A percentile compares a stretch with the other conserved stretches of the same genome.
These are phyloP conservation scores for Typhlichthys subterraneus DNA, from an alignment of 2,797 vertebrate species.

Conservation along the genomic window DNA sequence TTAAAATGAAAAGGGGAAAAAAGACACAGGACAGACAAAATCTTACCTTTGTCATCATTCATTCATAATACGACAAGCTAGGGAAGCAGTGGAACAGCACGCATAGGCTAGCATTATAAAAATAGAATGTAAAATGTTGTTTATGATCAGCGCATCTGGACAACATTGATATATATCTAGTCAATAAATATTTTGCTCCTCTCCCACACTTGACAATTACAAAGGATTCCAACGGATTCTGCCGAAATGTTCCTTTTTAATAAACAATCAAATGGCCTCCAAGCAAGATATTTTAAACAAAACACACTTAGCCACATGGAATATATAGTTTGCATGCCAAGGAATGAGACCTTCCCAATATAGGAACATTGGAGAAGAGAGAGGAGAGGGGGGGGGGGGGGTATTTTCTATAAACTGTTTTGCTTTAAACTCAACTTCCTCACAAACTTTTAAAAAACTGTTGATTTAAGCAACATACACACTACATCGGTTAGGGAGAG, in stretches of 20 bases:
- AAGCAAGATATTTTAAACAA: conserved; percentile 61
- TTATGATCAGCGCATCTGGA: conserved; percentile 59
- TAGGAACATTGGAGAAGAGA: conserved; percentile 42
- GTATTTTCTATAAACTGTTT: conserved; percentile 46
- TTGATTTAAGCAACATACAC: conserved; percentile 71
- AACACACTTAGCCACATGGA: conserved; percentile 54
- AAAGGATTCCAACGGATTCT: conserved; percentile 54
- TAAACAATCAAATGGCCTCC: conserved; percentile 59
- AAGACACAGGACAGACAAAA: too few relatives aligned
- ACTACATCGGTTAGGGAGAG: conserved; percentile 48
- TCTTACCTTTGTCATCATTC: too few relatives aligned
- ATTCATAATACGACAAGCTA: neutral
- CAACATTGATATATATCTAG: conserved; percentile 54
- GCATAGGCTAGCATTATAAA: conserved; percentile 30
- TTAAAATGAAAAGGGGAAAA: too few relatives aligned
- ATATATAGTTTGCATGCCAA: conserved; percentile 56
- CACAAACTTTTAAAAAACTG: conserved; percentile 70
- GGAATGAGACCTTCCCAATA: conserved; percentile 55
- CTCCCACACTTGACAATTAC: conserved; percentile 48
- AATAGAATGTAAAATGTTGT: conserved; percentile 48
- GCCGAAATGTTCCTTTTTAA: conserved; percentile 62
- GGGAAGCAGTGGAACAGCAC: neutral
- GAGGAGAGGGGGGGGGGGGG: conserved; percentile 15
- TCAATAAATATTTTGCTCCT: conserved; percentile 52
- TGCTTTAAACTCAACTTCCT: conserved; percentile 65